Evolutionary conservation across 2,113 vertebrate genomes (phyloP).

Genomic region (Petroica traversi): DNA sequence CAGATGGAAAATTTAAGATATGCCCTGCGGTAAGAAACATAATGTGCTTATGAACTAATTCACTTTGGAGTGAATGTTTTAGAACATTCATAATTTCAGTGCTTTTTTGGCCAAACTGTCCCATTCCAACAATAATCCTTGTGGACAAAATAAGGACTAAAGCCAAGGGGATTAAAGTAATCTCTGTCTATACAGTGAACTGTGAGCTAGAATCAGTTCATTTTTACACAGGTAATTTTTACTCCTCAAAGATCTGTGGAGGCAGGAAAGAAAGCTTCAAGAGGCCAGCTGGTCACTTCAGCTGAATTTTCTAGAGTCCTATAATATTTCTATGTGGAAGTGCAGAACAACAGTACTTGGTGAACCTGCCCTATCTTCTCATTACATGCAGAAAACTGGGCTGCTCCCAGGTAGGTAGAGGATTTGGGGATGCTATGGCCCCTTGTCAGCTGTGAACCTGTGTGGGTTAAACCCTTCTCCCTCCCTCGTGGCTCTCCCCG

Average conservation of each 20-base stretch:
- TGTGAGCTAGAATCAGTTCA: not conserved
- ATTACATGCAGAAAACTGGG: not conserved
- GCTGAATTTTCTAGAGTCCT: not conserved
- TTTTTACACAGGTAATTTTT: not conserved
- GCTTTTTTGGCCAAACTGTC: not conserved
- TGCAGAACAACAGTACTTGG: not conserved
- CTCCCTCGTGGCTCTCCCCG: not conserved
- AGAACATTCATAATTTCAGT: not conserved
- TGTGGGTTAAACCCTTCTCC: not conserved
- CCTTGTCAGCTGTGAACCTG: fast-evolving
- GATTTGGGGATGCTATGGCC: not conserved
- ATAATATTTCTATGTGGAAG: not conserved
- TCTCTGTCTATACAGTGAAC: not conserved
- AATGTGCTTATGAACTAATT: not conserved
- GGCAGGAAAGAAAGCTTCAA: not conserved
- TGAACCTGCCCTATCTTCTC: not conserved
- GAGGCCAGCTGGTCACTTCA: not conserved
- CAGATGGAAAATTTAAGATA: not conserved
- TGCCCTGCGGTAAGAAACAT: not conserved
- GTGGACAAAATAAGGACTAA: not conserved
- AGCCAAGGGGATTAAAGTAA: not conserved
- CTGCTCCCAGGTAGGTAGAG: not conserved
- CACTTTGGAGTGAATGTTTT: not conserved
- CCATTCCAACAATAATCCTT: not conserved
- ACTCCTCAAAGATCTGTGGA: not conserved